Percentiles rank a stretch among this genome's conserved stretches.
These are phyloP conservation scores for Archegozetes longisetosus DNA, from an alignment of 1,140 invertebrate species.

Conservation along the genomic window DNA sequence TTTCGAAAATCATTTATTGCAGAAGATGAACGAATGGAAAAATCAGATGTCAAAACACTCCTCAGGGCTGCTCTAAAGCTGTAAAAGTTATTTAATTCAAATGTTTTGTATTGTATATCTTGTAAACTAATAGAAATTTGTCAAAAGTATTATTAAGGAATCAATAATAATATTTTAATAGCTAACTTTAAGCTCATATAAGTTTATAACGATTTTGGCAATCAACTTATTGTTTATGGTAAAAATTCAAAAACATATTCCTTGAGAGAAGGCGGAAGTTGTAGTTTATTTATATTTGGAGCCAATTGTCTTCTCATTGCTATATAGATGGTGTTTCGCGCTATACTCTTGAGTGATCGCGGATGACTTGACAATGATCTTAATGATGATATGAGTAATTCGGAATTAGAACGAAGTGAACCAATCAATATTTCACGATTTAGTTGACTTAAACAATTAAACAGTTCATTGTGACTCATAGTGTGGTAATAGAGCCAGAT, in stretches of 20 bases:
- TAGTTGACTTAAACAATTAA: not conserved
- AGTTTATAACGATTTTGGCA: too few relatives aligned
- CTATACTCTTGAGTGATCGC: constrained; percentile 38
- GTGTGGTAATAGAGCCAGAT: not conserved
- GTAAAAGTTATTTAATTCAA: too few relatives aligned
- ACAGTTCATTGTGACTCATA: not conserved
- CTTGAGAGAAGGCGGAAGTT: constrained; percentile 44
- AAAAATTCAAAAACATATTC: constrained; percentile 53
- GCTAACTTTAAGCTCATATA: too few relatives aligned
- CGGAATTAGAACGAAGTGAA: constrained; percentile 31
- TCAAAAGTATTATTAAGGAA: too few relatives aligned
- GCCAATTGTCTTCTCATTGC: constrained; percentile 39
- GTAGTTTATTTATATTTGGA: constrained; percentile 44
- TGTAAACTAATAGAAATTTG: too few relatives aligned
- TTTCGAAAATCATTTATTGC: constrained; percentile 18
- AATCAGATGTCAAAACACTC: not conserved
- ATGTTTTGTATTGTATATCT: too few relatives aligned
- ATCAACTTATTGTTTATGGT: too few relatives aligned
- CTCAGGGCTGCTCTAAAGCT: not conserved
- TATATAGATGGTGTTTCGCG: constrained; percentile 45
- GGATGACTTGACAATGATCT: constrained; percentile 43
- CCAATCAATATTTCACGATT: not conserved
- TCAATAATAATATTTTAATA: too few relatives aligned
- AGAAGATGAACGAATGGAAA: not conserved
- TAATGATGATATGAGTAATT: constrained; percentile 29